Evolutionary conservation across 2,797 vertebrate species (phyloP), one percentile per base, ranked within the genome.

Genomic region (Eupleurogrammus muticus): DNA sequence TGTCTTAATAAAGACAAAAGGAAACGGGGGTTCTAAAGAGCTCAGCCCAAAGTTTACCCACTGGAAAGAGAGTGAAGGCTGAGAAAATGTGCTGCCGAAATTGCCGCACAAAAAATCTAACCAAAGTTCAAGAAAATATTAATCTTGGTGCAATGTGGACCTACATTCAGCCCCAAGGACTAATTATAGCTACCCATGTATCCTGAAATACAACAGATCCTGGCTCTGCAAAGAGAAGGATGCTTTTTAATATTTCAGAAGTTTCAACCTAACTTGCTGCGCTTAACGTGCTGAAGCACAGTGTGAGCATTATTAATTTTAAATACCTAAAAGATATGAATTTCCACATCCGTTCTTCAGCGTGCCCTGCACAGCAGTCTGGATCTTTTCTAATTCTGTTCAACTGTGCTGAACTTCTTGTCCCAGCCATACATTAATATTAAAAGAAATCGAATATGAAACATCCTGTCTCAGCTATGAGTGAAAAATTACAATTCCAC

Each of bases 201-300:
- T 47, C 21, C 16, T 2, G 56, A 1, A 57, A 69, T 59, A 57
- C 19, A 58, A 42, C 48, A 66, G 36, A 69, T 53, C 35, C 38
- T 50, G 17, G 65, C 62, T 73, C 53, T 58, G 51, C 46, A 69
- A 57, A 71, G 48, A 63, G 19, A 46, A 38, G 20, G 8, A 2
- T 51, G 14, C 23, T 62, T 63, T 79, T 65, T 68, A 62, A 54
- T 38, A 52, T 73, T 70, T 66, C n/a, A 70, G 68, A 75, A 58
- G 51, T 48, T 66, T 42, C 65, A 66, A n/a, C 50, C 50, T 46
- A 32, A 35, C 57, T 79, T 50, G 13, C 42, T 59, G 32, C 28
- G 6, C 28, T 28, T 46, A 49, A 77, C 32, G 23, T 52, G 65
- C 49, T 59, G 24, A 59, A 65, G 67, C 64, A 70, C 77, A 66